These are phyloP conservation scores for Micrasema minimum DNA, from an alignment of 1,140 invertebrate species.

Conservation along the genomic window DNA sequence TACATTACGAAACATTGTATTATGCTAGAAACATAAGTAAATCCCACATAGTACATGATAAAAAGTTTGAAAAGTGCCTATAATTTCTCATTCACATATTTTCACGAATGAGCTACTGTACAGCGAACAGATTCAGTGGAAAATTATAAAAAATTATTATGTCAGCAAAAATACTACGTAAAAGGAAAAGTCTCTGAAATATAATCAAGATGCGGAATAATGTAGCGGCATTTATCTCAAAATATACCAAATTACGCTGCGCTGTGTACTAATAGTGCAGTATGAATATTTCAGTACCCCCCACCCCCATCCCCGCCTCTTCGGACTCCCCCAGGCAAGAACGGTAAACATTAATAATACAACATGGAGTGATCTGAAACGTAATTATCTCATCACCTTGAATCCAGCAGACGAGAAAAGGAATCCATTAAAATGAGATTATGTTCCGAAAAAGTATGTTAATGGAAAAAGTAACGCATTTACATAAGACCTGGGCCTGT, in stretches of 20 bases:
- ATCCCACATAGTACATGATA: no score
- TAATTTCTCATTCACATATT: no score
- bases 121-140: no score
- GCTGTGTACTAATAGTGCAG: conserved; percentile 21
- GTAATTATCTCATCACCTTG: conserved; percentile 38
- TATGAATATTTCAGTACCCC: conserved; percentile 30
- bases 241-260: not conserved
- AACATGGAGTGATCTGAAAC: conserved; percentile 21
- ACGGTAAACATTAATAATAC: conserved; percentile 34
- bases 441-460: conserved; percentile 30
- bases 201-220: no score
- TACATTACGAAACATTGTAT: no score
- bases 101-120: no score
- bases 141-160: no score
- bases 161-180: no score
- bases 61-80: no score
- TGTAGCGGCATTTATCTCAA: no score
- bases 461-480: conserved; percentile 37
- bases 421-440: conserved; percentile 44
- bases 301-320: not conserved
- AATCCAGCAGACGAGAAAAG: conserved; percentile 28
- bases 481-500: conserved; percentile 30
- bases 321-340: not conserved
- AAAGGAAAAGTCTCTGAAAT: no score
- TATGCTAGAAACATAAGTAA: no score